phyloP scores from a whole-genome alignment of 2,797 vertebrate genomes.

The Sarcophilus harrisii region DNA sequence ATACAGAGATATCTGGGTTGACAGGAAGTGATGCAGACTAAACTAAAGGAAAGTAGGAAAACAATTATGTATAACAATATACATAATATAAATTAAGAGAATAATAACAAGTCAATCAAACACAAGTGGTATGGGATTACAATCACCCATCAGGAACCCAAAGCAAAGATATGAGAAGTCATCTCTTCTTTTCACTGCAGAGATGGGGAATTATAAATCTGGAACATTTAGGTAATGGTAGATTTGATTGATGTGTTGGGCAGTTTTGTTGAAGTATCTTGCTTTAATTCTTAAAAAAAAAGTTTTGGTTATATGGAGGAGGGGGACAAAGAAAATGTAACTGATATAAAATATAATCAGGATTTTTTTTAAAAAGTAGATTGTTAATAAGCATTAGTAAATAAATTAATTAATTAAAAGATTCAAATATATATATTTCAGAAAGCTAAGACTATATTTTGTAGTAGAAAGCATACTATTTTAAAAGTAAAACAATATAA shows the following conservation, averaged over 20 bases:
- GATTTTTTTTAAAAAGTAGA: neutral
- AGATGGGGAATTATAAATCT: neutral
- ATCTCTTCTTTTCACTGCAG: neutral
- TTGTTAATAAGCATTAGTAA: too few species aligned
- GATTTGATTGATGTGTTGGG: neutral
- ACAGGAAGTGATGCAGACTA: neutral
- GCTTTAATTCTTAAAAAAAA: neutral
- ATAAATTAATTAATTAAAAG: too few species aligned
- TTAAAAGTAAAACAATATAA: neutral
- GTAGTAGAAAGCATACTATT: neutral
- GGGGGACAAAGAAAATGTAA: neutral
- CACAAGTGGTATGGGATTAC: neutral
- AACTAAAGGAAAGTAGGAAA: neutral
- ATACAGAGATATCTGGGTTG: neutral
- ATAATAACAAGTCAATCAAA: neutral
- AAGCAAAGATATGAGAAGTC: neutral
- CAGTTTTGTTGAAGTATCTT: neutral
- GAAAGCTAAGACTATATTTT: neutral
- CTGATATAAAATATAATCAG: neutral
- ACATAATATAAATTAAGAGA: neutral
- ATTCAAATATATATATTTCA: neutral
- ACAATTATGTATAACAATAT: neutral
- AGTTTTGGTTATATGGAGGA: neutral
- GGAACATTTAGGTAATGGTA: neutral
- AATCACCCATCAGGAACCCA: neutral